Conservation (phyloP, 2,797 vertebrate genomes). For the Tapirus indicus region DNA sequence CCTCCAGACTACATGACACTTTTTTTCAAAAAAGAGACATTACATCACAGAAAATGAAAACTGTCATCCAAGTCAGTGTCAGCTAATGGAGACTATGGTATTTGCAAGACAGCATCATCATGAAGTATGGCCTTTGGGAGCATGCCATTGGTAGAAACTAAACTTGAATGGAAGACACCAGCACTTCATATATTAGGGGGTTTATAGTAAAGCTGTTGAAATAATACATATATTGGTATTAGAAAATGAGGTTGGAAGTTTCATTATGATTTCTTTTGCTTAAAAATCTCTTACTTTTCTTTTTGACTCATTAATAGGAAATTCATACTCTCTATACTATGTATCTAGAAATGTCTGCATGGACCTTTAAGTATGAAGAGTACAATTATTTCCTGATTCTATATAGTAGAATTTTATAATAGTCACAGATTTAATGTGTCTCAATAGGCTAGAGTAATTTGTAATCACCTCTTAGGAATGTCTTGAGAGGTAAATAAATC, state of each 20-base stretch:
- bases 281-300: not conserved
- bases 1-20: not conserved
- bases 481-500: constrained; percentile 1
- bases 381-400: constrained; percentile 7
- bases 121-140: not conserved
- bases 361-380: not conserved
- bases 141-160: not conserved
- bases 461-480: not conserved
- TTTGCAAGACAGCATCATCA: not conserved
- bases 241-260: not conserved
- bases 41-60: not conserved
- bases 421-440: constrained; percentile 3
- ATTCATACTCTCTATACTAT: not conserved
- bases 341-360: not conserved
- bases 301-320: constrained; percentile 13
- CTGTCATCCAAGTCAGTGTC: not conserved
- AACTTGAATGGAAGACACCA: not conserved
- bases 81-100: not conserved
- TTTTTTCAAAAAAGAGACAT: not conserved
- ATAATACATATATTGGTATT: not conserved
- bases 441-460: not conserved
- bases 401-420: constrained; percentile 22
- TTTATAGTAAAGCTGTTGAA: constrained; percentile 36
- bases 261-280: not conserved
- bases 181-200: not conserved